phyloP scores from a whole-genome alignment of 2,888 invertebrate species.

The Athetis lepigone region DNA sequence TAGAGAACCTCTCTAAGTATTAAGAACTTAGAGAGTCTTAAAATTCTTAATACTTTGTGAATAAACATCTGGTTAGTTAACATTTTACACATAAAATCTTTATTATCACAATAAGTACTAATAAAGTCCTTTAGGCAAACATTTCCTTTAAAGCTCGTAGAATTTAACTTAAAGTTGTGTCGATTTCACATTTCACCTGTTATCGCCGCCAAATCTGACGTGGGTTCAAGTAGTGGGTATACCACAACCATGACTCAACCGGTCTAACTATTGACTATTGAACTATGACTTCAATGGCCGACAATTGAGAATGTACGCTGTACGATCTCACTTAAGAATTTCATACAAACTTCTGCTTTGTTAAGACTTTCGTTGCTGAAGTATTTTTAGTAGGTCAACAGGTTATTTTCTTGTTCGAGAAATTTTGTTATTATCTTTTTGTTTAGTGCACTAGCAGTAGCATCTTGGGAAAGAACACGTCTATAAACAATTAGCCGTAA shows the following conservation, averaged over 20 bases:
- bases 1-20: too few species aligned
- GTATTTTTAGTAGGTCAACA: constrained; percentile 13
- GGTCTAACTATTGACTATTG: constrained; percentile 29
- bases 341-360: constrained; percentile 13
- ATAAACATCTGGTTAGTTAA: too few species aligned
- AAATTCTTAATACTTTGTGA: too few species aligned
- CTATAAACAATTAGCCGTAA: too few species aligned
- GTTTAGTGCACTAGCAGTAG: neutral
- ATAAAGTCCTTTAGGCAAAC: too few species aligned
- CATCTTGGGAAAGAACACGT: neutral
- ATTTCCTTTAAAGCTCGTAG: constrained; percentile 14
- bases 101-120: too few species aligned
- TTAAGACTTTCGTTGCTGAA: constrained; percentile 7
- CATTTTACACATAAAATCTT: too few species aligned
- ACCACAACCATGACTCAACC: constrained; percentile 32
- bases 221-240: constrained; percentile 4
- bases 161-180: neutral
- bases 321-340: constrained; percentile 32
- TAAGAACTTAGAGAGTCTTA: too few species aligned
- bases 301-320: constrained; percentile 28
- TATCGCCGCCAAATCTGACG: constrained; percentile 41
- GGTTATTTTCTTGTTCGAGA: neutral
- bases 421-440: neutral
- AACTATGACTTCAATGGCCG: constrained; percentile 48
- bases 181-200: constrained; percentile 45